Conservation (phyloP, 92 coral and sea anemone genomes). For the Actinernus sp. region DNA sequence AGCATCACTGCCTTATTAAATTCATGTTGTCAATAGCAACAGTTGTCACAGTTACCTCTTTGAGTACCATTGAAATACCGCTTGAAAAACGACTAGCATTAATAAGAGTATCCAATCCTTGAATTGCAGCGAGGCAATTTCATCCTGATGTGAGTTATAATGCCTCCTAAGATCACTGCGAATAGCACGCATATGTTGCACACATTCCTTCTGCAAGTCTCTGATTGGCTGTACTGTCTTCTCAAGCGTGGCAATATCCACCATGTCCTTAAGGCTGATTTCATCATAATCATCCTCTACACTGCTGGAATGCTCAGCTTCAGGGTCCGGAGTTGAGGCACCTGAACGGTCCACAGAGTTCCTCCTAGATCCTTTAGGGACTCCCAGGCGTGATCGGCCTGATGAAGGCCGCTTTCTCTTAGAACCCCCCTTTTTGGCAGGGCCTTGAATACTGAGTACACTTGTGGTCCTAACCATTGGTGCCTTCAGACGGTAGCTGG, state of each 20-base stretch:
- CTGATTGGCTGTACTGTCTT: constrained; percentile 89
- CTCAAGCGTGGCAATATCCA: constrained; percentile 74
- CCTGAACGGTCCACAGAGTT: constrained; percentile 84
- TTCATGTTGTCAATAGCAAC: constrained; percentile 10
- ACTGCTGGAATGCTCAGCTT: constrained; percentile 84
- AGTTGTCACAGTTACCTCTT: constrained; percentile 35
- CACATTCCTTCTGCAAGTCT: constrained; percentile 88
- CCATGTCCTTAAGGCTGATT: constrained; percentile 70
- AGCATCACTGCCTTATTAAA: background rate
- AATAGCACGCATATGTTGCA: constrained; percentile 93
- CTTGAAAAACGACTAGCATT: constrained; percentile 81
- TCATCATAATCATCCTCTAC: constrained; percentile 92
- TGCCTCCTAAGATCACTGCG: constrained; percentile 94
- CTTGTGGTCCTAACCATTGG: constrained; percentile 95
- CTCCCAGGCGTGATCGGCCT: constrained; percentile 57
- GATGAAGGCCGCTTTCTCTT: constrained; percentile 80
- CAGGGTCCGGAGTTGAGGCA: constrained; percentile 86
- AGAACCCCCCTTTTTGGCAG: constrained; percentile 50
- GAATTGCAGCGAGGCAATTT: constrained; percentile 80
- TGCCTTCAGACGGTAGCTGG: constrained; percentile 86
- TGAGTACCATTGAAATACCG: constrained; percentile 85
- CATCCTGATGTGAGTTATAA: constrained; percentile 89
- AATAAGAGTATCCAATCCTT: constrained; percentile 89
- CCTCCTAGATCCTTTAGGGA: constrained; percentile 80
- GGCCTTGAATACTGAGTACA: constrained; percentile 75